These are phyloP conservation scores for Rotaria macrura DNA, from an alignment of 2,888 invertebrate genomes.

Conservation along the genomic window DNA sequence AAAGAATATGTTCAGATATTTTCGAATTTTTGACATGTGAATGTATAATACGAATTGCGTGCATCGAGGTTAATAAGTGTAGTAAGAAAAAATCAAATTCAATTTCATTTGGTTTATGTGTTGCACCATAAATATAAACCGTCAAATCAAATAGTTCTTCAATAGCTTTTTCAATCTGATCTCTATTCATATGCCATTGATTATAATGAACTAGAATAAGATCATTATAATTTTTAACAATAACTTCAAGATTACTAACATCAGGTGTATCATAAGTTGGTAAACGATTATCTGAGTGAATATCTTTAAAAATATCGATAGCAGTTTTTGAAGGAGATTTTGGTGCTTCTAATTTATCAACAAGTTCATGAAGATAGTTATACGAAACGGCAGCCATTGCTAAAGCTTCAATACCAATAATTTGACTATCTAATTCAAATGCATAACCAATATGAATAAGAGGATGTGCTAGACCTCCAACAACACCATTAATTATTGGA, in stretches of 20 bases:
- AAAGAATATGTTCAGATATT: neutral
- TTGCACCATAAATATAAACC: neutral
- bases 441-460: neutral
- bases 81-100: neutral
- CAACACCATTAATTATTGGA: neutral
- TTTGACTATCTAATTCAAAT: neutral
- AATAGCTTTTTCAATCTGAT: neutral
- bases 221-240: neutral
- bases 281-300: neutral
- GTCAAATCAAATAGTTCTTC: neutral
- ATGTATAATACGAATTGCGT: neutral
- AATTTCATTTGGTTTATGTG: neutral
- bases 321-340: neutral
- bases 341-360: neutral
- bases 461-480: neutral
- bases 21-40: neutral
- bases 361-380: neutral
- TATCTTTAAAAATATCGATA: neutral
- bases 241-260: neutral
- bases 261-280: neutral
- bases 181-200: neutral
- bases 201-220: neutral
- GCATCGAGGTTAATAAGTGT: neutral
- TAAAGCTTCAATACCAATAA: neutral
- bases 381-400: neutral